Evolutionary conservation across 2,888 invertebrate genomes (phyloP), one percentile per base, ranked within the genome.

Genomic region (Chymomyza fuscimana): DNA sequence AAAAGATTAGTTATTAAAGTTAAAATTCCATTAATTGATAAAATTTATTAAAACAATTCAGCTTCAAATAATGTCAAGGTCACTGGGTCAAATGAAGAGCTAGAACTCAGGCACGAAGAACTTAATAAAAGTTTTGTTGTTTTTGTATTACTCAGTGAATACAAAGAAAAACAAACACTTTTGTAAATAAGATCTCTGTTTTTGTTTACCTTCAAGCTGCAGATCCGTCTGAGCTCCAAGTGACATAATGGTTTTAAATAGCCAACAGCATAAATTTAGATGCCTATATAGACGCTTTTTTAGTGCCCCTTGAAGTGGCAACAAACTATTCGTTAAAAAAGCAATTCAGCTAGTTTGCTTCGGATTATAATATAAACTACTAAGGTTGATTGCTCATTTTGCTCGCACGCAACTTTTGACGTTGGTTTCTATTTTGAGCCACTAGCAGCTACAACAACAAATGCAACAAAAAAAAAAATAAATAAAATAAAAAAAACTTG

Each of bases 361-460:
- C 5, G 32, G 32, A 77, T 81, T 81, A 81, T 72, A 75, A 74
- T 68, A 76, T 70, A 46, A 46, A 46, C 40, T 46, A 46, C 40
- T 46, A 46, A 46, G 12, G 74, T 75, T 75, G 81, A 81, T 85
- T 81, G 83, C 76, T 83, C 82, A 82, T 82, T 85, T 54, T 82
- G 81, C 70, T 85, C 81, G 82, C 79, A 82, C 80, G 80, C 85
- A 84, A 81, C 78, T 68, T 63, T 78, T 78, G 73, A 65, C 63
- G 69, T 61, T 67, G 62, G 70, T 64, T 46, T 46, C 84, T 76
- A 75, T 70, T 73, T 82, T 77, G 71, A 65, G 61, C 46, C 62
- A 63, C 54, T 59, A 60, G 56, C 63, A 65, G 59, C 40, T 29
- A 29, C 40, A 62, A 32, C 22, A 65, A 62, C 62, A 69, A 59